Evolutionary conservation across 2,113 vertebrate genomes (phyloP).

Genomic region (Octodon degus): DNA sequence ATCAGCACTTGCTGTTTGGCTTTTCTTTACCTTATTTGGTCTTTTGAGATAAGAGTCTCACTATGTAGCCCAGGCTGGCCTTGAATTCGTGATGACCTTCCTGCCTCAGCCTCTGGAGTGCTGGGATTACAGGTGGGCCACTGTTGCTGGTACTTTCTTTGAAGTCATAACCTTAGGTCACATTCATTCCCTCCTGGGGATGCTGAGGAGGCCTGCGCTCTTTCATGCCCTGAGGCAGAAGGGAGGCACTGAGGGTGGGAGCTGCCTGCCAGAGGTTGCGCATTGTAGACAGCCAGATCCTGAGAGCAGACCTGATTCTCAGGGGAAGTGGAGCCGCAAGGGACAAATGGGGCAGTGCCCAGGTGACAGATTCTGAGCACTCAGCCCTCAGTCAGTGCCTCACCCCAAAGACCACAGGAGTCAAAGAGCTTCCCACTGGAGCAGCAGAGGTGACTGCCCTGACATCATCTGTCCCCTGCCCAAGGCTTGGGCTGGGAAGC

Average conservation of each 20-base stretch:
- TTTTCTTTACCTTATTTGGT: neutral
- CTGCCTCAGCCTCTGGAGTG: neutral
- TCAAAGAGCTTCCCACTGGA: neutral
- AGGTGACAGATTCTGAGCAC: neutral
- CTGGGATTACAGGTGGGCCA: neutral
- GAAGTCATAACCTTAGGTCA: neutral
- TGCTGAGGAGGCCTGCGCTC: accelerated
- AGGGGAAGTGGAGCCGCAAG: neutral
- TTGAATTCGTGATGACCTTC: neutral
- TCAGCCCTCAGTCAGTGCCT: neutral
- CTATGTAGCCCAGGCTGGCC: neutral
- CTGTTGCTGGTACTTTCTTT: neutral
- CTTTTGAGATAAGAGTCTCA: neutral
- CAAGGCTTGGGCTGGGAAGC: neutral
- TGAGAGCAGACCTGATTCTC: neutral
- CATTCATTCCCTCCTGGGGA: too few species aligned
- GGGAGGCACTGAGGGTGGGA: neutral
- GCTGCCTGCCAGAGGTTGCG: neutral
- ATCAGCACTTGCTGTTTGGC: neutral
- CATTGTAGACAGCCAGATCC: neutral
- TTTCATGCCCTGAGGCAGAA: neutral
- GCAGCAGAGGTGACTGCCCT: neutral
- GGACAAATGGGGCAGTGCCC: neutral
- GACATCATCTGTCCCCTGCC: neutral
- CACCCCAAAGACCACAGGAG: neutral